Conservation (phyloP, 2,888 invertebrate species). For the Toxonevra muliebris region DNA sequence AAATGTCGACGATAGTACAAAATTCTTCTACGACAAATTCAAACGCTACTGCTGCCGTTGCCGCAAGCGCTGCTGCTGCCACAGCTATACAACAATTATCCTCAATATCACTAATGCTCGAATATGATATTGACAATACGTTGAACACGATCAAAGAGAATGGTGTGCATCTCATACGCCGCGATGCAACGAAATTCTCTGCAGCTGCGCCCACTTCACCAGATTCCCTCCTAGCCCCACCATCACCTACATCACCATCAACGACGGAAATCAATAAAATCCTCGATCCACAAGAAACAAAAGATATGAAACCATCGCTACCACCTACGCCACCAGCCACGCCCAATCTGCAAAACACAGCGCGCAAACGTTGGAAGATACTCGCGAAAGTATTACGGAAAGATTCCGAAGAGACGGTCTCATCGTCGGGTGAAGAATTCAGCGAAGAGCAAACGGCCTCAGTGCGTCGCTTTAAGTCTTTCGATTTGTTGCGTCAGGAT, state of each 20-base stretch:
- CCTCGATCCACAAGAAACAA: slow-evolving; percentile 34
- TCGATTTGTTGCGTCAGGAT: slow-evolving; percentile 68
- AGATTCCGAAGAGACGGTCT: slow-evolving; percentile 62
- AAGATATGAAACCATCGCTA: slow-evolving; percentile 44
- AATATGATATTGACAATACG: slow-evolving; percentile 64
- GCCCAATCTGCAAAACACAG: slow-evolving; percentile 64
- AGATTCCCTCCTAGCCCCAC: not conserved
- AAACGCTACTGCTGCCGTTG: slow-evolving; percentile 11
- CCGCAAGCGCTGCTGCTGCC: slow-evolving; percentile 27
- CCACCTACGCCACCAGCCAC: slow-evolving; percentile 61
- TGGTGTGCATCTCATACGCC: slow-evolving; percentile 43
- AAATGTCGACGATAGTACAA: slow-evolving; percentile 27
- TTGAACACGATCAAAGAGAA: slow-evolving; percentile 63
- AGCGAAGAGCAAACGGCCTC: slow-evolving; percentile 65
- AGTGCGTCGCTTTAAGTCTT: slow-evolving; percentile 70
- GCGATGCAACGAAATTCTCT: not conserved
- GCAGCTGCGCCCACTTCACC: slow-evolving; percentile 13
- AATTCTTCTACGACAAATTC: slow-evolving; percentile 10
- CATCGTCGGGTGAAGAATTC: slow-evolving; percentile 60
- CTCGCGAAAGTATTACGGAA: slow-evolving; percentile 72
- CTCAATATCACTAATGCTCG: slow-evolving; percentile 61
- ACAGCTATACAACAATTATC: slow-evolving; percentile 47
- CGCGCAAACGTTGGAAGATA: slow-evolving; percentile 75
- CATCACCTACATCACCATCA: slow-evolving; percentile 10
- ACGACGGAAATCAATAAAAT: slow-evolving; percentile 24